Evolutionary conservation across 1,140 invertebrate species (phyloP).

Genomic region (Drosophila tani): DNA sequence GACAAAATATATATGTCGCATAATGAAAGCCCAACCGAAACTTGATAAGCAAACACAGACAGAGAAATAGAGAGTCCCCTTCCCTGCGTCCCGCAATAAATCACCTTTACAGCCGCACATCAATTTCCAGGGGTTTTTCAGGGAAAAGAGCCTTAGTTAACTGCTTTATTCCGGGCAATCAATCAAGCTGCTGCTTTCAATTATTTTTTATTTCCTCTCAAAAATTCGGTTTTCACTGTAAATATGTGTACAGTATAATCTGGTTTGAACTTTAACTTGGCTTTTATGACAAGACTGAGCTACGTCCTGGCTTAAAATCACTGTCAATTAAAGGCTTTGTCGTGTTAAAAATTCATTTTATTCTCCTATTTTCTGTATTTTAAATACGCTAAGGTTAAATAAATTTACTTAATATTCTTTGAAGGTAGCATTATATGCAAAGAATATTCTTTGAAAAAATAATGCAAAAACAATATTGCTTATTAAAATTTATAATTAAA

Average conservation of each 20-base stretch:
- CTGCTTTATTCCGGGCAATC: conserved; percentile 30
- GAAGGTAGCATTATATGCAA: neutral
- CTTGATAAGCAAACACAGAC: conserved; percentile 41
- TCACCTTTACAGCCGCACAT: conserved; percentile 51
- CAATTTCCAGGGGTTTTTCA: conserved; percentile 31
- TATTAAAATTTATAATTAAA: neutral
- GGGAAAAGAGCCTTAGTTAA: conserved; percentile 31
- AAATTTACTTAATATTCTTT: neutral
- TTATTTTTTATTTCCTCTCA: conserved; percentile 18
- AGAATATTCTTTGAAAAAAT: neutral
- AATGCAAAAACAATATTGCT: neutral
- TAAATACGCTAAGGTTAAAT: neutral
- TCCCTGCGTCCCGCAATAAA: conserved; percentile 35
- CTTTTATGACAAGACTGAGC: neutral
- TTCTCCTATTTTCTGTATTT: neutral
- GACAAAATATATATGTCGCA: conserved; percentile 36
- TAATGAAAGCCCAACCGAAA: conserved; percentile 30
- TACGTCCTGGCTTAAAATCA: neutral
- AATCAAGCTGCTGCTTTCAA: conserved; percentile 39
- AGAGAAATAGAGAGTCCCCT: conserved; percentile 6
- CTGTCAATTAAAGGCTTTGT: conserved; percentile 10
- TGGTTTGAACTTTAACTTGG: conserved; percentile 3
- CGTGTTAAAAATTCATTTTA: neutral
- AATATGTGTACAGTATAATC: conserved; percentile 1
- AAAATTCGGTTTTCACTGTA: conserved; percentile 5